Conservation (phyloP, 2,888 invertebrate species). For the Volucella inanis region DNA sequence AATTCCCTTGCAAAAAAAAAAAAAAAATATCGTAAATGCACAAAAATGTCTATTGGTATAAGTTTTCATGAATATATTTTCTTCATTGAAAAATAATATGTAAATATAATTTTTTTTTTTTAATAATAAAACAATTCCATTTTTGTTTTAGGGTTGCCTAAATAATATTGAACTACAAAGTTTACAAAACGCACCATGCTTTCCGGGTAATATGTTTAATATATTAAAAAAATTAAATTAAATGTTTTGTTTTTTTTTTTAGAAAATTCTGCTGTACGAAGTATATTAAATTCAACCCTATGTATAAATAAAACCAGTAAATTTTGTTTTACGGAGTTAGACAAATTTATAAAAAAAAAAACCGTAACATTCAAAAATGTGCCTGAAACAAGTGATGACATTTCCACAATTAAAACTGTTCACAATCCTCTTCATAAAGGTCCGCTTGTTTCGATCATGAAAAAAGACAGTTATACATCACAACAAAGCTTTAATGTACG, state of each 20-base stretch:
- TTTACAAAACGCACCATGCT: too few species aligned
- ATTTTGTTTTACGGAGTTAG: constrained; percentile 13
- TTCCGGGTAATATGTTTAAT: too few species aligned
- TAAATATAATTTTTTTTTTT: too few species aligned
- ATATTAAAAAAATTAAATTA: neutral
- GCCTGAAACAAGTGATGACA: constrained; percentile 86
- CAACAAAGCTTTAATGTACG: constrained; percentile 85
- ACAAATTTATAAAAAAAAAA: constrained; percentile 83
- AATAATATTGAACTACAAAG: too few species aligned
- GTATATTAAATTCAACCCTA: neutral
- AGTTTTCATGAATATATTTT: too few species aligned
- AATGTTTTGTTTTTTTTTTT: neutral
- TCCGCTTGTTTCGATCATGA: constrained; percentile 86
- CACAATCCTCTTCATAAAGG: constrained; percentile 86
- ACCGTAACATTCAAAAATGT: constrained; percentile 87
- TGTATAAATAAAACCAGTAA: neutral
- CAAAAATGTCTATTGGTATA: too few species aligned
- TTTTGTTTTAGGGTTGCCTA: too few species aligned
- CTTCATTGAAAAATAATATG: too few species aligned
- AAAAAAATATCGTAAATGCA: too few species aligned
- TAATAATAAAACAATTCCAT: neutral
- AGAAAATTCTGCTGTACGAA: neutral
- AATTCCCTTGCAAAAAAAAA: too few species aligned
- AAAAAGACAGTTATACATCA: constrained; percentile 86
- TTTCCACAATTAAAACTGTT: constrained; percentile 85